Evolutionary conservation across 2,113 vertebrate species (phyloP).

Genomic region (Pituophis catenifer): DNA sequence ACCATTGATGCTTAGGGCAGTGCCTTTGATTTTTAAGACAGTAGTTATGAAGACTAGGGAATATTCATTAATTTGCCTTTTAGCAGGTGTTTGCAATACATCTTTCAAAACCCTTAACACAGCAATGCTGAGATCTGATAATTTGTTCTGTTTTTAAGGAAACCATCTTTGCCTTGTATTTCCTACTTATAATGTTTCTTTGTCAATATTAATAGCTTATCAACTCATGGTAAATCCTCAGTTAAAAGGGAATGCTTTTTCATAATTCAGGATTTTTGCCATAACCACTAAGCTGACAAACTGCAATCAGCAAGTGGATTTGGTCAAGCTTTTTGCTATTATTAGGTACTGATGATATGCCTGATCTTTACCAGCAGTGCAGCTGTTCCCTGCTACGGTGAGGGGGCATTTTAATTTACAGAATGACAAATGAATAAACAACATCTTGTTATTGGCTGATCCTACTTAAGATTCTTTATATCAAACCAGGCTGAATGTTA

Average conservation of each 20-base stretch:
- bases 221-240: neutral
- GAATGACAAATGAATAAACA: constrained; percentile 42
- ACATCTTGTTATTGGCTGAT: constrained; percentile 2
- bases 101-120: neutral
- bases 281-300: constrained; percentile 40
- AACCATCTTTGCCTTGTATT: constrained; percentile 32
- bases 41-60: neutral
- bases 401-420: constrained; percentile 50
- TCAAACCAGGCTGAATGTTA: neutral
- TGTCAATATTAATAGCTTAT: constrained; percentile 13
- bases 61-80: neutral
- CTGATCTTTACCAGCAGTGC: constrained; percentile 56
- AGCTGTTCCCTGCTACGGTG: constrained; percentile 50
- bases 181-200: constrained; percentile 38
- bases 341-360: constrained; percentile 58
- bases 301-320: constrained; percentile 47
- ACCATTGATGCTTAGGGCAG: neutral
- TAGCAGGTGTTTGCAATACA: neutral
- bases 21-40: neutral
- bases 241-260: constrained; percentile 3
- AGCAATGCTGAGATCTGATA: neutral
- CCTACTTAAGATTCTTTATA: constrained; percentile 7
- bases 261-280: constrained; percentile 27
- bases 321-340: constrained; percentile 63
- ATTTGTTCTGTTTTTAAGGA: constrained; percentile 35